phyloP scores from a whole-genome alignment of 92 coral and sea anemone species.

The Pocillopora grandis region DNA sequence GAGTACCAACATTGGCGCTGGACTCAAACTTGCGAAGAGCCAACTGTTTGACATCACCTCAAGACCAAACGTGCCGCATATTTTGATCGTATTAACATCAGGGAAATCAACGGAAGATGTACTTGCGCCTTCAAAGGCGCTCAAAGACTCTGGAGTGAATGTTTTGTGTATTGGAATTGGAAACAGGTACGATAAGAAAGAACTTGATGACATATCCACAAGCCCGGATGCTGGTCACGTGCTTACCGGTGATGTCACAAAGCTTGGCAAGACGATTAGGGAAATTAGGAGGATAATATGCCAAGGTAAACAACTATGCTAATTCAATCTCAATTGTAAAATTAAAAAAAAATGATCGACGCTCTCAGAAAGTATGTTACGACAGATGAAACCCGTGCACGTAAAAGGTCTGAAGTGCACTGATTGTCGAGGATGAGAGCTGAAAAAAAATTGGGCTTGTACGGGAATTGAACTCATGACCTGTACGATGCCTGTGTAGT shows the following conservation, averaged over 20 bases:
- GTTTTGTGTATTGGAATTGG: slow-evolving; percentile 59
- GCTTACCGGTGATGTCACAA: slow-evolving; percentile 16
- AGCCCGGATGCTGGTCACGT: slow-evolving; percentile 43
- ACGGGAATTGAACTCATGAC: no score
- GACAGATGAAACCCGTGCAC: no score
- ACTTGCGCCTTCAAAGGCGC: slow-evolving; percentile 25
- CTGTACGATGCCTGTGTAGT: no score
- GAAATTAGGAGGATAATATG: slow-evolving; percentile 34
- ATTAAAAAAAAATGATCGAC: no score
- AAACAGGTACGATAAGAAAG: background rate
- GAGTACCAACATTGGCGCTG: slow-evolving; percentile 48
- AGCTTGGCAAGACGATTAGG: slow-evolving; percentile 20
- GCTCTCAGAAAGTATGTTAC: no score
- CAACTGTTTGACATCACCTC: slow-evolving; percentile 37
- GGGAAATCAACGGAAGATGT: slow-evolving; percentile 40
- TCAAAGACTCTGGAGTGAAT: slow-evolving; percentile 36
- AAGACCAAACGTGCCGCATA: slow-evolving; percentile 45
- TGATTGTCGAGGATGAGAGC: no score
- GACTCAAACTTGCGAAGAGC: slow-evolving; percentile 31
- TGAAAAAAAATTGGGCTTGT: no score
- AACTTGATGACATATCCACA: slow-evolving; percentile 50
- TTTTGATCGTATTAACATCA: slow-evolving; percentile 54
- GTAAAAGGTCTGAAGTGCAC: no score
- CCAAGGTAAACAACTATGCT: slow-evolving; percentile 17
- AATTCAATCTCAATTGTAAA: background rate